Evolutionary conservation across 2,113 vertebrate species (phyloP), one percentile per base, ranked within the genome.

Genomic region (Sylvietta virens): DNA sequence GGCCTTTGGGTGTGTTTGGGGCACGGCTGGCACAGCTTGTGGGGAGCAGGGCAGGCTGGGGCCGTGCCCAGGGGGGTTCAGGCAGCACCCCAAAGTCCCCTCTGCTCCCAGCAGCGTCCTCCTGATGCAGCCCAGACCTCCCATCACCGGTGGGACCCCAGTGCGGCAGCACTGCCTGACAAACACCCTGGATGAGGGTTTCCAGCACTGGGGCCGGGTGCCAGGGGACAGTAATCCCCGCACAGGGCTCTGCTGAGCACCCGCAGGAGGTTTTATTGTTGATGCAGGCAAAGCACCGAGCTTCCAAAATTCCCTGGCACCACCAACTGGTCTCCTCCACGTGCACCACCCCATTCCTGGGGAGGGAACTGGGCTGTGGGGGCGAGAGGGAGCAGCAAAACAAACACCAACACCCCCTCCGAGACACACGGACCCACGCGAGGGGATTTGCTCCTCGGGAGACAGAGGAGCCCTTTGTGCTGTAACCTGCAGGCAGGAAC

Each of bases 391-490:
- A 69, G 80, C 50, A 9, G 77, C 83, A 72, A 60, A 93, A 82
- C 88, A 72, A 87, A 62, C 77, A 17, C 39, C 89, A 57, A 10
- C 81, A 23, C 33, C 85, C 61, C 57, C 53, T 33, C 23, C 79
- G 20, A 18, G 71, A 18, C 87, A 20, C 81, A 26, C 1, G 0
- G 81, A 27, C 47, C 95, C 94, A 90, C 31, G 18, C 48, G 2
- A 3, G 92, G 57, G 94, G 90, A 62, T 91, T 95, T 96, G 87
- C 65, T 66, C 11, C 3, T 57, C 31, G 1, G 61, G 4, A n/a
- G 39, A 92, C 86, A 92, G 60, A 92, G 87, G 78, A 93, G 78
- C 93, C 42, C 88, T 95, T 92, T 97, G 95, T 94, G 81, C 90
- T 30, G 21, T 45, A 48, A 92, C 87, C 93, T 86, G 86, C 82